A percentile compares a stretch with the other conserved stretches of the same genome.
phyloP scores from a whole-genome alignment of 2,888 invertebrate genomes.

The Hoplodrina blanda region DNA sequence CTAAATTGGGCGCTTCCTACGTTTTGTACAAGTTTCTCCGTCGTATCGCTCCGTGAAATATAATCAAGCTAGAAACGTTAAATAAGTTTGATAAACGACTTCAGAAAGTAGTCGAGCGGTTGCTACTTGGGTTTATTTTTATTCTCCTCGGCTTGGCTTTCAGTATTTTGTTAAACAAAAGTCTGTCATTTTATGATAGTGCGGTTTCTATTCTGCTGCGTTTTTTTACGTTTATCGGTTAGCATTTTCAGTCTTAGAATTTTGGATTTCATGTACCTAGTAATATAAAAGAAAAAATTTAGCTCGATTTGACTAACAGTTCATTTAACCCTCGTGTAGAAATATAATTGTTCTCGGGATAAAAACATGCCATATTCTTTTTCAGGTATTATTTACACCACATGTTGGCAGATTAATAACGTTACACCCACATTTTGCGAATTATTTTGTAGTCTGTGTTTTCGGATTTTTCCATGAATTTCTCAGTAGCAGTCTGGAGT shows the following conservation, averaged over 20 bases:
- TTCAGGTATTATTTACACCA: background rate
- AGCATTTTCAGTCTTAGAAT: conserved; percentile 9
- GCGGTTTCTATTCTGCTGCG: conserved; percentile 33
- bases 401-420: background rate
- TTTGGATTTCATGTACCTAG: background rate
- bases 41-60: conserved; percentile 66
- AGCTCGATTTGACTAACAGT: no score
- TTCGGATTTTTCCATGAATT: background rate
- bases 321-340: background rate
- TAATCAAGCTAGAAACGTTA: conserved; percentile 74
- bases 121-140: conserved; percentile 64
- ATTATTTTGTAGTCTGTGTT: background rate
- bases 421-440: background rate
- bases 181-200: conserved; percentile 43
- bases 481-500: background rate
- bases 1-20: conserved; percentile 85
- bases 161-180: conserved; percentile 57
- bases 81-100: conserved; percentile 68
- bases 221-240: conserved; percentile 31
- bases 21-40: conserved; percentile 75
- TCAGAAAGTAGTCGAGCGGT: conserved; percentile 63
- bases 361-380: background rate
- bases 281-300: background rate
- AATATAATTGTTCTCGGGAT: no score
- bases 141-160: conserved; percentile 53